phyloP scores from a whole-genome alignment of 2,797 vertebrate species.

The Novumbra hubbsi region DNA sequence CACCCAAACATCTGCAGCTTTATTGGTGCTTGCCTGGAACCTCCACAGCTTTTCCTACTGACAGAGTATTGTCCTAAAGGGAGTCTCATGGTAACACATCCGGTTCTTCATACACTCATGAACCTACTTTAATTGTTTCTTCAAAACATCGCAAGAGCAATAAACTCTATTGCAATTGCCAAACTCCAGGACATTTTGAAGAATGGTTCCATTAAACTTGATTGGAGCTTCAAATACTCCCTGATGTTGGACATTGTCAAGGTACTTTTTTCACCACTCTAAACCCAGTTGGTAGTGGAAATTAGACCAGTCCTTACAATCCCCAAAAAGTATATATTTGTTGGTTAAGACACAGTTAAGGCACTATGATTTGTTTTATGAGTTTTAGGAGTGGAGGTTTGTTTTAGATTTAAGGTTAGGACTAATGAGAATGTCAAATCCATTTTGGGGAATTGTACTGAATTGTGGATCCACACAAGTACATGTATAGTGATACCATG shows the following conservation, averaged over 20 bases:
- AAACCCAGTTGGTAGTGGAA: too few species aligned
- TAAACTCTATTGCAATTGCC: neutral
- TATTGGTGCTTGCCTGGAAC: conserved; percentile 43
- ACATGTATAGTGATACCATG: too few species aligned
- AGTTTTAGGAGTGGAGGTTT: too few species aligned
- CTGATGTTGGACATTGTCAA: conserved; percentile 55
- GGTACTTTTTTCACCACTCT: conserved; percentile 25
- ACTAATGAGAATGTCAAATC: too few species aligned
- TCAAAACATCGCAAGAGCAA: neutral
- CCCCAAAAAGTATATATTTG: too few species aligned
- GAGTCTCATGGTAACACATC: conserved; percentile 42
- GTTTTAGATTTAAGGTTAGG: too few species aligned
- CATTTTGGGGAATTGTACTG: too few species aligned
- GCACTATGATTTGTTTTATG: too few species aligned
- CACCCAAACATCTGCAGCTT: conserved; percentile 54
- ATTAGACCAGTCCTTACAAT: too few species aligned
- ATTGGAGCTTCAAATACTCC: conserved; percentile 56
- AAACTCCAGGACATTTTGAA: conserved; percentile 53
- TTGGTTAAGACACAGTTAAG: too few species aligned
- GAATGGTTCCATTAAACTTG: conserved; percentile 55
- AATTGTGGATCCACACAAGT: too few species aligned
- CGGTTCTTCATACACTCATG: neutral
- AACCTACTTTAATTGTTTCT: neutral
- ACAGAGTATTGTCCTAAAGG: conserved; percentile 55
- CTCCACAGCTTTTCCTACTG: conserved; percentile 37